Evolutionary conservation across 2,888 invertebrate genomes (phyloP).

Genomic region (Alsophila aescularia): DNA sequence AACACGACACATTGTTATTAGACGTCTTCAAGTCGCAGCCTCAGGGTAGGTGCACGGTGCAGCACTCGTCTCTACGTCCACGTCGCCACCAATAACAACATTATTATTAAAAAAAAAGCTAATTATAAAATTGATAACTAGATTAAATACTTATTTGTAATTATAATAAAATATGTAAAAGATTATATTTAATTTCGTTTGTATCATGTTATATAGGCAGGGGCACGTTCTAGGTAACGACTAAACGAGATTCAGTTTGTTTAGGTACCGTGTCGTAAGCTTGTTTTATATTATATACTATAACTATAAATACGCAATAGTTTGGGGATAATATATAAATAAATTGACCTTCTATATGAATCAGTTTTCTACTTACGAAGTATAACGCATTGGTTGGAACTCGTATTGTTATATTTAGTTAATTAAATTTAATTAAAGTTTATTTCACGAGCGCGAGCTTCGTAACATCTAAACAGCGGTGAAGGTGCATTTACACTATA

Average conservation of each 20-base stretch:
- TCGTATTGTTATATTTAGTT: conserved; percentile 20
- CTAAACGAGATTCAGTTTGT: conserved; percentile 29
- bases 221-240: conserved; percentile 37
- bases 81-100: conserved; percentile 48
- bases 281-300: conserved; percentile 39
- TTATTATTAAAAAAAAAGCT: conserved; percentile 57
- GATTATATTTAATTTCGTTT: conserved; percentile 59
- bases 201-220: conserved; percentile 45
- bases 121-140: conserved; percentile 65
- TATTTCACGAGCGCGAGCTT: conserved; percentile 19
- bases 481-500: conserved; percentile 73
- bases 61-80: conserved; percentile 45
- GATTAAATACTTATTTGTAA: conserved; percentile 69
- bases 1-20: not conserved
- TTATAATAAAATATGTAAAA: conserved; percentile 62
- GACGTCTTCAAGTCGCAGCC: not conserved
- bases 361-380: conserved; percentile 29
- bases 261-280: conserved; percentile 37
- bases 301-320: conserved; percentile 38
- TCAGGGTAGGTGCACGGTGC: not conserved
- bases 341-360: conserved; percentile 35
- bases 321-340: conserved; percentile 33
- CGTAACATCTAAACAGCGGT: conserved; percentile 50
- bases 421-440: conserved; percentile 16
- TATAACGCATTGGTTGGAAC: conserved; percentile 16